phyloP scores from a whole-genome alignment of 2,888 invertebrate species.

The Agrotis puta region DNA sequence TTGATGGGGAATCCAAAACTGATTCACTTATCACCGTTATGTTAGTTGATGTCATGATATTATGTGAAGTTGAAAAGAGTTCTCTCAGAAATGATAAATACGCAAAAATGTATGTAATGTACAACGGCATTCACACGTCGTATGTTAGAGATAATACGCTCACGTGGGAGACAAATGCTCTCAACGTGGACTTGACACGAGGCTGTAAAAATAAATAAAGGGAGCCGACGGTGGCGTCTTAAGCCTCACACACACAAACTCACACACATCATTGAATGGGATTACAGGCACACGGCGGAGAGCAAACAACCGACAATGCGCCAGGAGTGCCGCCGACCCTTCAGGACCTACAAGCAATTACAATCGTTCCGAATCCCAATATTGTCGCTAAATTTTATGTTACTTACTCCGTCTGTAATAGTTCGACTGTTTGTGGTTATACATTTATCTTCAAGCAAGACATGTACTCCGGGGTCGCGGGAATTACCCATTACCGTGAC shows the following conservation, averaged over 20 bases:
- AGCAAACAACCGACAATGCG: constrained; percentile 52
- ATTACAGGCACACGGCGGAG: constrained; percentile 53
- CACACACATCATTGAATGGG: constrained; percentile 64
- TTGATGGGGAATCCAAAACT: constrained; percentile 7
- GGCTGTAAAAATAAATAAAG: constrained; percentile 84
- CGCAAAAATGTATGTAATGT: constrained; percentile 72
- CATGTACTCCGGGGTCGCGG: no score
- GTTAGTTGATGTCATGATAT: constrained; percentile 17
- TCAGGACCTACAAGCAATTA: constrained; percentile 45
- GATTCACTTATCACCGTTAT: neutral
- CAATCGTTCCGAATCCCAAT: constrained; percentile 26
- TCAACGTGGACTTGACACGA: constrained; percentile 81
- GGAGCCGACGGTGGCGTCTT: constrained; percentile 69
- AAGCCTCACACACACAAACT: constrained; percentile 66
- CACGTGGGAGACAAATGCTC: constrained; percentile 81
- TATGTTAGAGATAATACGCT: constrained; percentile 79
- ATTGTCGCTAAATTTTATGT: constrained; percentile 28
- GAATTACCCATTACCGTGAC: no score
- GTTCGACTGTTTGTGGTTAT: constrained; percentile 1
- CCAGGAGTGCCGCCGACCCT: constrained; percentile 28
- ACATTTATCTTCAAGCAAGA: neutral
- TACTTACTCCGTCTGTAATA: neutral
- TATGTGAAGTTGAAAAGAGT: constrained; percentile 10
- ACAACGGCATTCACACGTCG: constrained; percentile 75
- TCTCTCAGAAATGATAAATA: constrained; percentile 66